Base-by-base conservation (phyloP, 1,140 invertebrate genomes). In the Atta cephalotes region DNA sequence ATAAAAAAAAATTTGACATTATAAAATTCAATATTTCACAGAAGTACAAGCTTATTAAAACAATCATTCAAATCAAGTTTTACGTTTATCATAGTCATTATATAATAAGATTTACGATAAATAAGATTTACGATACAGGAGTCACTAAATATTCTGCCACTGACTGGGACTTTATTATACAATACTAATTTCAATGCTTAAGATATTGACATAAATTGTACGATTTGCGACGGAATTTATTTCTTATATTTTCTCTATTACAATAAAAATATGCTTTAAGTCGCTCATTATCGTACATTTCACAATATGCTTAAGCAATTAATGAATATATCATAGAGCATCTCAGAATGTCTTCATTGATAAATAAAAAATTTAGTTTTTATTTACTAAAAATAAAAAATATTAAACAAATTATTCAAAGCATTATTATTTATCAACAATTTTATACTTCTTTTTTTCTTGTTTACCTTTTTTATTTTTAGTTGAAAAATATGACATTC, bases 1-100 rank as follows among this genome's bases (percentile, higher is more conserved):
- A 51, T 80, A 66, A 28, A 85, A 89, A 86, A 91, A 84, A 89
- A 77, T 74, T 63, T 79, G 84, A 78, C 66, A 74, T 56, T 56
- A 45, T 88, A 92, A 87, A 87, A 88, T 74, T 31, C 16, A 81
- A 10, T 70, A 81, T 10, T 81, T 81, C 9, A 18, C 25, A 25
- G 12, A 49, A 21, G 35, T 70, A 68, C 7, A 74, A 84, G 56
- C 68, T 63, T 74, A 84, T 84, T 35, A 51, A 62, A 28, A 81
- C 21, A 74, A 14, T 74, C 72, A 84, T 14, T 74, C 56, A 25
- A 81, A 31, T 16, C 25, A 72, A 74, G 12, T 56, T 82, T 60
- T 21, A 71, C 31, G 28, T 81, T 39, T 39, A 70, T 14, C 31
- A 71, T 31, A 1, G 5, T 25, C 10, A 81, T 58, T 58, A 71